Evolutionary conservation across 2,888 invertebrate genomes (phyloP), one percentile per base, ranked within the genome.

Genomic region (Charanyca ferruginea): DNA sequence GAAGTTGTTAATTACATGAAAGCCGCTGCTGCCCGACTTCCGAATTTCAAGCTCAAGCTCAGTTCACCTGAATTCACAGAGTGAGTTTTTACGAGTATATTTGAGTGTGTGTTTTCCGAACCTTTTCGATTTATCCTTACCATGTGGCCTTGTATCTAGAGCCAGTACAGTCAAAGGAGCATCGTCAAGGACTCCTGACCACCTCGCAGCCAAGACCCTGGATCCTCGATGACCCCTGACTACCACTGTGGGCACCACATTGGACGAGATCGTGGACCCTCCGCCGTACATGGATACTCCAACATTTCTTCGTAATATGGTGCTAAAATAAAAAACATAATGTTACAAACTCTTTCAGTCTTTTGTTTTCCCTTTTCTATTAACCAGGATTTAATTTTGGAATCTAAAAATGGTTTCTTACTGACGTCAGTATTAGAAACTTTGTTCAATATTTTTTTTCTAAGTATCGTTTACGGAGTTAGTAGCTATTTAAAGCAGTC

Each of bases 221-320:
- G 95, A 95, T 0, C 94, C 94, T 20, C 95, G 81, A 44, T 94
- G 94, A 0, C 94, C 95, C 55, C 95, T 86, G 5, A 95, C 91
- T 6, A 95, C 93, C 0, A 95, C 95, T 0, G 95, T 94, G 0
- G 95, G 95, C 35, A 94, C 89, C 32, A 91, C 85, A 32, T 86
- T 90, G 0, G 90, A 87, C 0, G 89, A 83, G 4, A 92, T 71
- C 0, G 92, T 82, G 0, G 91, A 89, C 0, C 94, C 93, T 0
- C 95, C 94, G 1, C 95, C 91, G 53, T 95, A 95, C 95, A 95
- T 95, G 0, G 95, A 95, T 0, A 95, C 95, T 6, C 95, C 95
- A 0, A 95, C 94, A 70, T 92, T 95, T 71, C 95, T 83, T 16
- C 94, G 85, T 28, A 92, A 75, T 67, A 93, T 93, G 32, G 94